Percentiles rank a stretch among this genome's conserved stretches.
Conservation (phyloP, 2,797 vertebrate species). For the Hypotaenidia okinawae region DNA sequence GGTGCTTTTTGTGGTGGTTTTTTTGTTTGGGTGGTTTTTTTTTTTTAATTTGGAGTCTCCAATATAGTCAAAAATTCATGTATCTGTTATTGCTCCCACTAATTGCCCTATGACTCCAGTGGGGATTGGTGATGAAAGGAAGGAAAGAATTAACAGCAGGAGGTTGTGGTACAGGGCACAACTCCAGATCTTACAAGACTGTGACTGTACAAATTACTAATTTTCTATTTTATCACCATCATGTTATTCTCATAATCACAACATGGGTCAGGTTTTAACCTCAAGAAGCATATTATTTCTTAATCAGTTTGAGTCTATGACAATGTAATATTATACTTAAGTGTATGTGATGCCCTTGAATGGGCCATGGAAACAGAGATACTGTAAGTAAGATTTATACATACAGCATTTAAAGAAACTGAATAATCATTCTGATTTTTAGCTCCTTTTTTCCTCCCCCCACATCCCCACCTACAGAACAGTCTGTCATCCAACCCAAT, state of each 20-base stretch:
- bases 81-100: background rate
- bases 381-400: background rate
- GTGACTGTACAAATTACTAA: background rate
- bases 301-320: background rate
- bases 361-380: background rate
- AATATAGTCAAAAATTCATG: background rate
- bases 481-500: background rate
- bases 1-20: background rate
- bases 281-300: background rate
- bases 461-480: background rate
- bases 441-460: background rate
- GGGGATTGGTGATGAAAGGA: background rate
- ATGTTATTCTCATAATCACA: slow-evolving; percentile 21
- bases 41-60: background rate
- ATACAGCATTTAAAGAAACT: background rate
- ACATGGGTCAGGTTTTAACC: background rate
- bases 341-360: background rate
- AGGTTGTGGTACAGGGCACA: background rate
- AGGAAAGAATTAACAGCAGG: background rate
- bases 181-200: background rate
- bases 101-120: background rate
- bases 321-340: background rate
- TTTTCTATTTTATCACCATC: background rate
- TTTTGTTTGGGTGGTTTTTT: background rate
- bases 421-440: background rate